Evolutionary conservation across 2,113 vertebrate species (phyloP).

Genomic region (Pogonocichla stellata): DNA sequence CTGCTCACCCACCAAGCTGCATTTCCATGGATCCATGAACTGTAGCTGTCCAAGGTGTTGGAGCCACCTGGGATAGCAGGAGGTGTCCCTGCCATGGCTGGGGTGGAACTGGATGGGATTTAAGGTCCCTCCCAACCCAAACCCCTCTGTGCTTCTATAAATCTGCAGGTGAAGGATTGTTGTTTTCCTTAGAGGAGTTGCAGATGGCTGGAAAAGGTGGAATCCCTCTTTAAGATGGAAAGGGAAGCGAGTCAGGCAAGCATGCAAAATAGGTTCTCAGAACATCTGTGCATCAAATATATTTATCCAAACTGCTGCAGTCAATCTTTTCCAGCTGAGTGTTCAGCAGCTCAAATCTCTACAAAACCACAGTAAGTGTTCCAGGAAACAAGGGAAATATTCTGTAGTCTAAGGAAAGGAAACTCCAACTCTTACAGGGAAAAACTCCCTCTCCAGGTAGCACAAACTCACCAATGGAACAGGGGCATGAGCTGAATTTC

Average conservation of each 20-base stretch:
- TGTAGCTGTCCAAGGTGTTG: not conserved
- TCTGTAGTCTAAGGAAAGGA: not conserved
- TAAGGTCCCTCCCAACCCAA: not conserved
- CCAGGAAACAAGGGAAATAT: not conserved
- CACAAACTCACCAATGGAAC: not conserved
- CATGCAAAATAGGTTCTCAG: not conserved
- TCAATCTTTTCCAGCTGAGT: constrained; percentile 29
- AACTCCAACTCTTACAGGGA: not conserved
- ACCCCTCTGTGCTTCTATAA: not conserved
- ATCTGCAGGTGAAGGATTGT: not conserved
- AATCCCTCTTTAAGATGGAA: not conserved
- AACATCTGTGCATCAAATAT: constrained; percentile 42
- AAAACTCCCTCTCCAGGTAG: not conserved
- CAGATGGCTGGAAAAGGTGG: not conserved
- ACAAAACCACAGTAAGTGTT: not conserved
- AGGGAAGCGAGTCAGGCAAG: not conserved
- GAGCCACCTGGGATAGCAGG: rapidly evolving
- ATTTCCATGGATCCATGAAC: rapidly evolving
- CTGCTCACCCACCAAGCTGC: not conserved
- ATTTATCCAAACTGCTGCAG: not conserved
- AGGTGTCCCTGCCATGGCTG: not conserved
- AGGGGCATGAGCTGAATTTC: not conserved
- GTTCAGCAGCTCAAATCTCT: not conserved
- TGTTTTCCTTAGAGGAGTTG: not conserved
- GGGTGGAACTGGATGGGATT: not conserved